phyloP scores from a whole-genome alignment of 35 echinoderm and acorn worm species.

The Ptychodera flava region DNA sequence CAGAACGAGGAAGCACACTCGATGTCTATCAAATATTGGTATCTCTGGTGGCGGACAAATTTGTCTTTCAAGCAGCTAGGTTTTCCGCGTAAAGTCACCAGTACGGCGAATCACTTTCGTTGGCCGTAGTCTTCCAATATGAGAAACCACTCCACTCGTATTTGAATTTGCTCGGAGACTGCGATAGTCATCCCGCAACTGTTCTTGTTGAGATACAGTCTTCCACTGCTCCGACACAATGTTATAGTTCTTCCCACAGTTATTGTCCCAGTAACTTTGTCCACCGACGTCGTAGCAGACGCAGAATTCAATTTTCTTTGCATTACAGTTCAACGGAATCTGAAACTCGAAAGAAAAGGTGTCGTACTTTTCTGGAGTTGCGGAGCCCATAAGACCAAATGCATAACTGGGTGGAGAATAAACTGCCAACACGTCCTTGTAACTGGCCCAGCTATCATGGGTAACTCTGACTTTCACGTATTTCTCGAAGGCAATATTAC shows the following conservation, averaged over 20 bases:
- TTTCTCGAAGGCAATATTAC: conserved; percentile 86
- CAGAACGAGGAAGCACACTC: no score
- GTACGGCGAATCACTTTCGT: conserved; percentile 64
- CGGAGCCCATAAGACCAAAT: background rate
- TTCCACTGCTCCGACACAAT: conserved; percentile 73
- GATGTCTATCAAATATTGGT: no score
- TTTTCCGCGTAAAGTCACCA: conserved; percentile 51
- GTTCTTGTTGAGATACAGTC: conserved; percentile 34
- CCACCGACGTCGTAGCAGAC: conserved; percentile 36
- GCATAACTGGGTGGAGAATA: conserved; percentile 32
- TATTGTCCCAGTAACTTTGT: conserved; percentile 78
- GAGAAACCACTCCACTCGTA: conserved; percentile 61
- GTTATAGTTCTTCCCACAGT: conserved; percentile 70
- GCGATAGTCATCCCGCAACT: conserved; percentile 25
- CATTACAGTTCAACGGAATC: conserved; percentile 68
- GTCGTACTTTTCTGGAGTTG: conserved; percentile 68
- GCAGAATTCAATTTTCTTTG: conserved; percentile 62
- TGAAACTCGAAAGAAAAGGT: conserved; percentile 88
- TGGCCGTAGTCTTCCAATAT: conserved; percentile 39
- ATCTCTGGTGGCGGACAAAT: no score
- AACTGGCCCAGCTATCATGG: conserved; percentile 67
- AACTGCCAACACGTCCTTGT: conserved; percentile 38
- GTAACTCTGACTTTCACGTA: conserved; percentile 50
- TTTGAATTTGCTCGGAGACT: conserved; percentile 38
- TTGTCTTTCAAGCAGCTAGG: no score